phyloP scores from a whole-genome alignment of 2,113 vertebrate species.

The Notechis scutatus region DNA sequence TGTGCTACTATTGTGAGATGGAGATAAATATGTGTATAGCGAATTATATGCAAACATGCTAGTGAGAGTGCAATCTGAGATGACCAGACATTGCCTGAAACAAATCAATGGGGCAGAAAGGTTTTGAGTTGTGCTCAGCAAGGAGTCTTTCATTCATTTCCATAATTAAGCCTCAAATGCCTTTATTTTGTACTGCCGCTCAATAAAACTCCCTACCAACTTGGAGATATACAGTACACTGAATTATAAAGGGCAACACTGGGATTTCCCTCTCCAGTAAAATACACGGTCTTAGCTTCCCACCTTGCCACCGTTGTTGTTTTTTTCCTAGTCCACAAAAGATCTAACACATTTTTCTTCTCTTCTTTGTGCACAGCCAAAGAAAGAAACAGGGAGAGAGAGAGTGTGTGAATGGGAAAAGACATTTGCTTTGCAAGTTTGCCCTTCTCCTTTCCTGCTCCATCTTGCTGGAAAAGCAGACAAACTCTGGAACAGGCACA shows the following conservation, averaged over 20 bases:
- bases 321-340: neutral
- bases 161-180: neutral
- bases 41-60: neutral
- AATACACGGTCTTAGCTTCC: constrained; percentile 26
- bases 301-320: neutral
- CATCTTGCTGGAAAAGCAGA: constrained; percentile 61
- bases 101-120: neutral
- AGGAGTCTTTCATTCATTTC: constrained; percentile 6
- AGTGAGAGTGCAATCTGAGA: constrained; percentile 1
- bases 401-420: constrained; percentile 25
- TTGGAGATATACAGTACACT: constrained; percentile 24
- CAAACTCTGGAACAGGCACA: constrained; percentile 66
- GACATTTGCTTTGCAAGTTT: constrained; percentile 57
- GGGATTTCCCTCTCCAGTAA: constrained; percentile 41
- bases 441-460: constrained; percentile 2
- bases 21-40: neutral
- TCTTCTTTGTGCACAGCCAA: constrained; percentile 41
- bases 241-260: neutral
- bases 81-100: constrained; percentile 1
- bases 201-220: neutral
- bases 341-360: constrained; percentile 51
- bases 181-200: neutral
- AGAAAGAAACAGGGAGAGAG: constrained; percentile 10
- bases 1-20: neutral
- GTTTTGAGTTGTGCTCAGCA: neutral